Percentiles rank a stretch among this genome's conserved stretches.
Evolutionary conservation across 30 jellyfish, hydroid and myxozoan genomes (phyloP).

Genomic region (Nemopilema nomurai): DNA sequence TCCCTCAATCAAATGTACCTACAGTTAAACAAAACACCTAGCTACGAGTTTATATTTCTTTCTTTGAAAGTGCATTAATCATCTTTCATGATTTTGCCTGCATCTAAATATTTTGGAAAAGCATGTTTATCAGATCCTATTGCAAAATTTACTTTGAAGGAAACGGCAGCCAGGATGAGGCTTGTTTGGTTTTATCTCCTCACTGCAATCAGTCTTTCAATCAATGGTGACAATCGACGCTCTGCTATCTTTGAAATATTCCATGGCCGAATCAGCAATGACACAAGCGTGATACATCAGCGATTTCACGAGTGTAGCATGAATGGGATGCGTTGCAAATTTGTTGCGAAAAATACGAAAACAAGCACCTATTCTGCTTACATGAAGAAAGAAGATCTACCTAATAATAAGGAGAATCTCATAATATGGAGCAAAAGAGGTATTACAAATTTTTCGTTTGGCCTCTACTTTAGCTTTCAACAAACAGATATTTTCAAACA

Average conservation of each 20-base stretch:
- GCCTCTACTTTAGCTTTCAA: too few relatives aligned
- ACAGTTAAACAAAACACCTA: too few relatives aligned
- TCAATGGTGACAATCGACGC: not conserved
- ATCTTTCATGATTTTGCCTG: too few relatives aligned
- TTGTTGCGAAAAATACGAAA: not conserved
- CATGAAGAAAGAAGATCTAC: not conserved
- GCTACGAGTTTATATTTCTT: too few relatives aligned
- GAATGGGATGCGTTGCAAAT: not conserved
- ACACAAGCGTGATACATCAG: not conserved
- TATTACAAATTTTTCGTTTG: too few relatives aligned
- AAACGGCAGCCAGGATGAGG: not conserved
- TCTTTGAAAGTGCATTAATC: too few relatives aligned
- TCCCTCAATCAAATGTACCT: too few relatives aligned
- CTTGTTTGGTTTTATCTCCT: not conserved
- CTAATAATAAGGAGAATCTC: not conserved
- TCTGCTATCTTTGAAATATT: not conserved
- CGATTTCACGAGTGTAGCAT: not conserved
- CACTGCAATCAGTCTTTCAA: not conserved
- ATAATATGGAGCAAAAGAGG: not conserved
- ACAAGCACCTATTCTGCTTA: not conserved
- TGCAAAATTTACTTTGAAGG: not conserved
- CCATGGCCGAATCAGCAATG: not conserved
- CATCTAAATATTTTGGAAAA: too few relatives aligned
- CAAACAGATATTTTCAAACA: too few relatives aligned
- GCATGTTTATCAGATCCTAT: too few relatives aligned